Conservation (phyloP, 2,888 invertebrate genomes). For the Plagodis dolabraria region DNA sequence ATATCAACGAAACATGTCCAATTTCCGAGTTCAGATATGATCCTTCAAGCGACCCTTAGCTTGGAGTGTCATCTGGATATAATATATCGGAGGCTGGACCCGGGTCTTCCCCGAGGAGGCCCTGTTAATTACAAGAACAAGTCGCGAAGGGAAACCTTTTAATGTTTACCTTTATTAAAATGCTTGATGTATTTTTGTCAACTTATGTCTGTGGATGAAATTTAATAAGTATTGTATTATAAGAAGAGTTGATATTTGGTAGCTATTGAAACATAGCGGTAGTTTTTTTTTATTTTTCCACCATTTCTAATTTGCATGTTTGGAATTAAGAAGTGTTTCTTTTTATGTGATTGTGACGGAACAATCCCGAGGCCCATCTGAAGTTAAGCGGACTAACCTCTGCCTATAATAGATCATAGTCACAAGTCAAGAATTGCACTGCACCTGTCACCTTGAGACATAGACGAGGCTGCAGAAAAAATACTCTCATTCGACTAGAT, state of each 20-base stretch:
- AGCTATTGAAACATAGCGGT: background rate
- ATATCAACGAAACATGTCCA: constrained; percentile 47
- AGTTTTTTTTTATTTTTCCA: too few relatives aligned
- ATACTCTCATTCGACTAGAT: too few relatives aligned
- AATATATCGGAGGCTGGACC: constrained; percentile 80
- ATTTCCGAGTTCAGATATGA: constrained; percentile 65
- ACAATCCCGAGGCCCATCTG: too few relatives aligned
- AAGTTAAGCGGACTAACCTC: too few relatives aligned
- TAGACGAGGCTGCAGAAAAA: too few relatives aligned
- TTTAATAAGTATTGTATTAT: background rate
- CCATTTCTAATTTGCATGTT: too few relatives aligned
- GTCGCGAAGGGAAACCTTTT: constrained; percentile 73
- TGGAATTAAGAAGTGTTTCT: too few relatives aligned
- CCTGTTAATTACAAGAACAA: constrained; percentile 87
- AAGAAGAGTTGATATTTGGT: too few relatives aligned
- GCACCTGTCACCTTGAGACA: too few relatives aligned
- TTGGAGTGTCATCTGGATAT: constrained; percentile 78
- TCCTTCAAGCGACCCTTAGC: constrained; percentile 73
- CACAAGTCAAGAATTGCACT: too few relatives aligned
- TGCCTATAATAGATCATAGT: too few relatives aligned
- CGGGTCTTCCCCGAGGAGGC: constrained; percentile 77
- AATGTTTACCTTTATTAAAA: constrained; percentile 57
- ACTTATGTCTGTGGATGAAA: background rate
- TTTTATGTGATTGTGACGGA: too few relatives aligned
- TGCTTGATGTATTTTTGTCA: constrained; percentile 18